Evolutionary conservation across 2,113 vertebrate species (phyloP), one percentile per base, ranked within the genome.

Genomic region (Syngnathus typhle): DNA sequence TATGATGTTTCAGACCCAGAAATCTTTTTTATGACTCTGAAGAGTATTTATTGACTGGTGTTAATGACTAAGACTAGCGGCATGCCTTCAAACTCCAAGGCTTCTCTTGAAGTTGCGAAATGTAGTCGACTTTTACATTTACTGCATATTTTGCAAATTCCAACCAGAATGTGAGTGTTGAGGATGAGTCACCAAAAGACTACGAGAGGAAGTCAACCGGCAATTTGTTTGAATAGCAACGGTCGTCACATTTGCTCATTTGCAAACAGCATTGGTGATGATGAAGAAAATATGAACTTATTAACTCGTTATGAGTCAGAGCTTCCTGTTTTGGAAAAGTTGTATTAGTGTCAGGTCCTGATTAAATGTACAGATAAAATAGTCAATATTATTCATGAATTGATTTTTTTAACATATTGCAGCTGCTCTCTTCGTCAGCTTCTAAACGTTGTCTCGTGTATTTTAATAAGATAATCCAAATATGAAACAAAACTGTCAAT

Each of bases 271-370:
- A n/a, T 19, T 51, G 49, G 52, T 2, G 27, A 36, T 58, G 27
- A 58, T 36, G 15, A 58, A 15, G 27, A 6, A 55, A 55, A 55
- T 21, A 55, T 46, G 52, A 1, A 64, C 64, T 72, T 60, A 37
- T 32, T 32, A 32, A 32, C 52, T 71, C 68, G 76, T 67, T 27
- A 61, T 74, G 65, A 64, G 67, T 71, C 74, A 79, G 46, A 32
- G 12, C 44, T 69, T 51, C 38, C 52, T 63, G 32, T 61, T 72
- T 68, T 71, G 64, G 65, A 51, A 15, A 79, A 49, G 60, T 27
- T 12, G 21, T 55, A 13, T 27, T 55, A 13, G 9, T 13, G n/a
- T 13, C 21, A 55, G 11, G 52, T 55, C 52, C 10, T 52, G 44
- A 3, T 18, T 16, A 15, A 18, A 47, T 6, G 44, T 46, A 46